Conservation (phyloP, 2,888 invertebrate genomes). For the Gymnocheta viridis region DNA sequence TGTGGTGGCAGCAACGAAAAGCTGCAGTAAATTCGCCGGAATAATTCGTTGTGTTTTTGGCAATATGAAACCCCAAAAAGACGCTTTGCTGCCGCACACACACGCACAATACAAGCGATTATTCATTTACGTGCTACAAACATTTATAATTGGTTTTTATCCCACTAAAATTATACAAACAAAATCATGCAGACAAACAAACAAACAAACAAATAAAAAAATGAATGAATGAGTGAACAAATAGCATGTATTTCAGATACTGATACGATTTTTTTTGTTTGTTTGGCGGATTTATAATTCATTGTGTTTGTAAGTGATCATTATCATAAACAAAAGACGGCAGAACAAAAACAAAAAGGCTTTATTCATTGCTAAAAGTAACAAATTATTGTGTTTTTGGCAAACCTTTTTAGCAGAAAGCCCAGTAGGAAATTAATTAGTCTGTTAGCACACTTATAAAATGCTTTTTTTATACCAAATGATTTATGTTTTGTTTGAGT, state of each 20-base stretch:
- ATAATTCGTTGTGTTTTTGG: slow-evolving; percentile 54
- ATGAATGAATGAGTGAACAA: slow-evolving; percentile 5
- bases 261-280: slow-evolving; percentile 35
- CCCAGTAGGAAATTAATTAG: slow-evolving; percentile 13
- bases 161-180: slow-evolving; percentile 9
- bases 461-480: not conserved
- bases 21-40: slow-evolving; percentile 32
- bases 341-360: not conserved
- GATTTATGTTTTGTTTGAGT: not conserved
- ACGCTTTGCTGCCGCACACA: slow-evolving; percentile 37
- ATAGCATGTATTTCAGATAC: slow-evolving; percentile 18
- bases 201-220: not conserved
- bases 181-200: slow-evolving; percentile 24
- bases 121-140: slow-evolving; percentile 60
- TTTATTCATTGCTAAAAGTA: slow-evolving; percentile 1
- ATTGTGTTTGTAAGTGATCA: slow-evolving; percentile 36
- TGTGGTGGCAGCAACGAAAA: slow-evolving; percentile 35
- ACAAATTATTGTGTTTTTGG: slow-evolving; percentile 47
- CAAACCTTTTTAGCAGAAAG: not conserved
- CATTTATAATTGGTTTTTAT: slow-evolving; percentile 67
- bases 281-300: slow-evolving; percentile 29
- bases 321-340: slow-evolving; percentile 47
- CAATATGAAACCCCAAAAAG: slow-evolving; percentile 52
- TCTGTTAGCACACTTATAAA: not conserved
- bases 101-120: slow-evolving; percentile 17